A percentile compares a stretch with the other conserved stretches of the same genome.
Evolutionary conservation across 23 tunicate species (phyloP).

Genomic region (Halocynthia roretzi): DNA sequence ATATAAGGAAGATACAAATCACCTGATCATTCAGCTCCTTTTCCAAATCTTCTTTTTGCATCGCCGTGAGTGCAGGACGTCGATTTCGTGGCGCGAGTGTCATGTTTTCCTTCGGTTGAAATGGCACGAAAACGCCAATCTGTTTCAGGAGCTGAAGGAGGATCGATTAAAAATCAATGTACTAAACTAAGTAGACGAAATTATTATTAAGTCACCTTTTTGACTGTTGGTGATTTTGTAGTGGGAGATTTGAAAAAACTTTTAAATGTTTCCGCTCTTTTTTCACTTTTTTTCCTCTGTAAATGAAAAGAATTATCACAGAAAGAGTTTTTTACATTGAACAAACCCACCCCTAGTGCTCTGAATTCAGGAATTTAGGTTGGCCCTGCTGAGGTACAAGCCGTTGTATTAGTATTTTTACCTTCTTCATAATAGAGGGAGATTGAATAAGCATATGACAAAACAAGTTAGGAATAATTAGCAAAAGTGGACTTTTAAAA

Average conservation of each 20-base stretch:
- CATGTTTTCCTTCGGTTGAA: slow-evolving; percentile 66
- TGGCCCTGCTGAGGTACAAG: too few species aligned
- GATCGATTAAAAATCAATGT: not conserved
- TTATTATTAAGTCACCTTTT: slow-evolving; percentile 15
- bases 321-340: not conserved
- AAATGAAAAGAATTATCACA: slow-evolving; percentile 7
- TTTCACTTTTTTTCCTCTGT: slow-evolving; percentile 44
- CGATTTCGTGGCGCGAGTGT: slow-evolving; percentile 41
- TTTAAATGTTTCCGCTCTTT: slow-evolving; percentile 56
- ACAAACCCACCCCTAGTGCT: not conserved
- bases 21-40: slow-evolving; percentile 29
- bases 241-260: slow-evolving; percentile 61
- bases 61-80: slow-evolving; percentile 8
- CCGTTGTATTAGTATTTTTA: too few species aligned
- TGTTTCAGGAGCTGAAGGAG: slow-evolving; percentile 22
- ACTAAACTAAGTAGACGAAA: not conserved
- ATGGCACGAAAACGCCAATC: slow-evolving; percentile 63
- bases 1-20: slow-evolving; percentile 11
- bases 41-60: slow-evolving; percentile 7
- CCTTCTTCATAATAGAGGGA: too few species aligned
- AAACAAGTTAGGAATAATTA: not conserved
- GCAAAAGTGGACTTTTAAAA: not conserved
- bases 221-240: not conserved
- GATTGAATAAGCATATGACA: too few species aligned
- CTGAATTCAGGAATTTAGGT: too few species aligned